Evolutionary conservation across 1,140 invertebrate species (phyloP).

Genomic region (Ylistrum balloti): DNA sequence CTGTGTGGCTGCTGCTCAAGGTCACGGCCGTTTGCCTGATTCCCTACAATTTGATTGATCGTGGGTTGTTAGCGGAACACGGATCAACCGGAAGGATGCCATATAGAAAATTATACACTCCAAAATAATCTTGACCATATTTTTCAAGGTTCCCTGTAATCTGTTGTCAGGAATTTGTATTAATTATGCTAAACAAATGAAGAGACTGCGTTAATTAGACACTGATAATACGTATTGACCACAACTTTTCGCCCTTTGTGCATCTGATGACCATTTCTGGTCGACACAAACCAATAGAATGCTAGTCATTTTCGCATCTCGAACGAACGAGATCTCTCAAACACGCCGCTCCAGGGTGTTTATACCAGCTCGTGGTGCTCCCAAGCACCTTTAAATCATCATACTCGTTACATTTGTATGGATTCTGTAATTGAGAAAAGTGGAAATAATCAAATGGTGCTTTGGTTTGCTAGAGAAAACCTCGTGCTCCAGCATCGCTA

Average conservation of each 20-base stretch:
- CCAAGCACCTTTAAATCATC: neutral
- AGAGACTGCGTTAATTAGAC: neutral
- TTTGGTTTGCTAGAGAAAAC: neutral
- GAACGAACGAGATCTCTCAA: slow-evolving; percentile 1
- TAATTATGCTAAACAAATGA: slow-evolving; percentile 36
- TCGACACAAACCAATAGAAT: neutral
- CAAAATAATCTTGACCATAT: slow-evolving; percentile 8
- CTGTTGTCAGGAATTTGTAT: neutral
- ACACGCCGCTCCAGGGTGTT: neutral
- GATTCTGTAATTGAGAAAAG: slow-evolving; percentile 35
- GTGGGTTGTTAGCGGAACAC: neutral
- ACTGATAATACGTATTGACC: slow-evolving; percentile 16
- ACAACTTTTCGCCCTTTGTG: neutral
- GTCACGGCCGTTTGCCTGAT: neutral
- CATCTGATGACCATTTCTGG: neutral
- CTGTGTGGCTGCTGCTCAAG: neutral
- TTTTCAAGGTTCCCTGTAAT: neutral
- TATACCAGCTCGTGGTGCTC: neutral
- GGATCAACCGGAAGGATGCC: neutral
- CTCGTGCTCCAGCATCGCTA: neutral
- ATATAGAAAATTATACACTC: slow-evolving; percentile 13
- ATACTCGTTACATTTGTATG: neutral
- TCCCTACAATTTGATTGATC: neutral
- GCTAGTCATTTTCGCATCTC: neutral
- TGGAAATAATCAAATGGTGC: neutral